Evolutionary conservation across 2,797 vertebrate genomes (phyloP).

Genomic region (Cynodonichthys magdalenae): DNA sequence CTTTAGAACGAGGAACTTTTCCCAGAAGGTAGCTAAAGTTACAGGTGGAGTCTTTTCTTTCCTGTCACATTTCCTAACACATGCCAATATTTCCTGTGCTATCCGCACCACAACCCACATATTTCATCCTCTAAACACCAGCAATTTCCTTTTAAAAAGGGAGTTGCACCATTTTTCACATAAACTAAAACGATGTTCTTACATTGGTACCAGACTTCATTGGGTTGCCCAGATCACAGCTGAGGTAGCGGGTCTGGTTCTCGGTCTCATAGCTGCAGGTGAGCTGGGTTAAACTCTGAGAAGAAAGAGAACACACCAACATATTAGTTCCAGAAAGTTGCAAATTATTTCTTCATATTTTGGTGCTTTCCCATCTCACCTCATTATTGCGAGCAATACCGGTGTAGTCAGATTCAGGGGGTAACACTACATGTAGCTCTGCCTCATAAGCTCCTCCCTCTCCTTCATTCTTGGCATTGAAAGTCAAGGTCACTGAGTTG

Average conservation of each 20-base stretch:
- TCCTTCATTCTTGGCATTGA: conserved; percentile 88
- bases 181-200: conserved; percentile 60
- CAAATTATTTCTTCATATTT: not conserved
- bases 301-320: not conserved
- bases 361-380: conserved; percentile 73
- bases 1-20: conserved; percentile 57
- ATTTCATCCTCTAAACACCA: conserved; percentile 18
- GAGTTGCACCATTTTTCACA: not conserved
- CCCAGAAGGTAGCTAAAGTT: conserved; percentile 38
- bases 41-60: conserved; percentile 52
- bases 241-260: conserved; percentile 88
- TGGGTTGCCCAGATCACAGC: conserved; percentile 94
- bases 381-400: conserved; percentile 89
- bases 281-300: conserved; percentile 87
- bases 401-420: conserved; percentile 90
- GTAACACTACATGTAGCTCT: conserved; percentile 88
- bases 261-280: conserved; percentile 88
- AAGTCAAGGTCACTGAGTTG: conserved; percentile 87
- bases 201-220: conserved; percentile 91
- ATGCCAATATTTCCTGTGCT: conserved; percentile 48
- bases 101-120: not conserved
- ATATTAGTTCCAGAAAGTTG: not conserved
- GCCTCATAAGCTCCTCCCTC: conserved; percentile 94
- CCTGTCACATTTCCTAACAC: conserved; percentile 61
- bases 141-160: conserved; percentile 6